Base-by-base conservation (phyloP, 2,113 vertebrate genomes). In the Chunga burmeisteri region DNA sequence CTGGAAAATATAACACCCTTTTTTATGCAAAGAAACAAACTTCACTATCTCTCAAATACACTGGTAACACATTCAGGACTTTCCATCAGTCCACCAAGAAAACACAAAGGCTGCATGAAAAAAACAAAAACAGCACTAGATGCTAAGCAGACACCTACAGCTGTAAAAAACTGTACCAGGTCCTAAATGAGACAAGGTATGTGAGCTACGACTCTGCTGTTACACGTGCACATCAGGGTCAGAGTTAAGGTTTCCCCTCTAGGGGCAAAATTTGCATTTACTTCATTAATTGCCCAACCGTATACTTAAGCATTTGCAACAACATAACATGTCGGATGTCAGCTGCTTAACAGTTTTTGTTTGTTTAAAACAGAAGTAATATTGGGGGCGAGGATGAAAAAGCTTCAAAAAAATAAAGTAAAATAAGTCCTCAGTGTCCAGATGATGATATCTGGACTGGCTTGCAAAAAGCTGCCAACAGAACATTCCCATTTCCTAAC, bases 401-500 rank as follows among this genome's bases (percentile, higher is more conserved):
- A 34, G 22, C 36, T 46, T 70, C 3, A 38, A 75, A 68, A 94
- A 75, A 74, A 18, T 12, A 32, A 55, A 18, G 29, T 56, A 71
- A 83, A 86, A 62, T 36, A 81, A 75, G 18, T 11, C 58, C 36
- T 79, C 8, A 3, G 40, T 36, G 13, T 73, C 40, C 49, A 74
- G 52, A 92, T 56, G 46, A 86, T 50, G 67, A 25, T 59, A 78
- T 53, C 66, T 59, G 44, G 56, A 46, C 50, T 32, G 26, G 32
- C 25, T 47, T 78, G 40, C 86, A 79, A 68, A 93, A 77, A 61
- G 58, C 71, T 92, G 85, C 73, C 91, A 95, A 70, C 56, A 81
- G 62, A 96, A 71, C 70, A 42, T 49, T 58, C 53, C 73, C 29
- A 79, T 87, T 94, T 94, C 81, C 77, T 86, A 86, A 92, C 27